phyloP scores from a whole-genome alignment of 2,888 invertebrate species.

The Limnephilus rhombicus region DNA sequence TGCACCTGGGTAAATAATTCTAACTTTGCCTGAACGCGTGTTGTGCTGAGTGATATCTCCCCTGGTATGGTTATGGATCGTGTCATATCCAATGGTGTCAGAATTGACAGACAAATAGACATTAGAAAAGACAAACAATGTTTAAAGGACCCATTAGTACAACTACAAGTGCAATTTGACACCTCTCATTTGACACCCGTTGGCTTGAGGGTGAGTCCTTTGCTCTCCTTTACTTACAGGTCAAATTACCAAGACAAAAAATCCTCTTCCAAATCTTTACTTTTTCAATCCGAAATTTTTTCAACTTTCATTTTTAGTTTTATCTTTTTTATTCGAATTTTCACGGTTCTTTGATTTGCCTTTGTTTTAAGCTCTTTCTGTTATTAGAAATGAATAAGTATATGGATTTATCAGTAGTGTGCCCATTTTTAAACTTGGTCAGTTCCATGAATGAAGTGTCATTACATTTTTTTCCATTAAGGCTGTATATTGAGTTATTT shows the following conservation, averaged over 20 bases:
- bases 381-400: no score
- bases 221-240: background rate
- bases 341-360: background rate
- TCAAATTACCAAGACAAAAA: background rate
- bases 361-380: background rate
- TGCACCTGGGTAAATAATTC: no score
- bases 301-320: background rate
- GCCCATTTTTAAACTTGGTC: background rate
- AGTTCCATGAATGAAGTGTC: background rate
- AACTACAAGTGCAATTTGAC: constrained; percentile 38
- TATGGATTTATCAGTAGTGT: background rate
- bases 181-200: constrained; percentile 19
- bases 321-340: background rate
- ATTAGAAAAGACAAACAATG: constrained; percentile 30
- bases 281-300: no score
- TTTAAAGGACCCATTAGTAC: constrained; percentile 22
- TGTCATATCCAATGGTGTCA: constrained; percentile 29
- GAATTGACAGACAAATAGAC: constrained; percentile 11
- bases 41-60: background rate
- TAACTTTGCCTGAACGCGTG: background rate
- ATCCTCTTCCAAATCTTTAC: background rate
- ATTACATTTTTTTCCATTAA: background rate
- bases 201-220: background rate
- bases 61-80: background rate
- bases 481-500: constrained; percentile 27